phyloP scores from a whole-genome alignment of 1,140 invertebrate genomes.

The Hypsibius dujardini region DNA sequence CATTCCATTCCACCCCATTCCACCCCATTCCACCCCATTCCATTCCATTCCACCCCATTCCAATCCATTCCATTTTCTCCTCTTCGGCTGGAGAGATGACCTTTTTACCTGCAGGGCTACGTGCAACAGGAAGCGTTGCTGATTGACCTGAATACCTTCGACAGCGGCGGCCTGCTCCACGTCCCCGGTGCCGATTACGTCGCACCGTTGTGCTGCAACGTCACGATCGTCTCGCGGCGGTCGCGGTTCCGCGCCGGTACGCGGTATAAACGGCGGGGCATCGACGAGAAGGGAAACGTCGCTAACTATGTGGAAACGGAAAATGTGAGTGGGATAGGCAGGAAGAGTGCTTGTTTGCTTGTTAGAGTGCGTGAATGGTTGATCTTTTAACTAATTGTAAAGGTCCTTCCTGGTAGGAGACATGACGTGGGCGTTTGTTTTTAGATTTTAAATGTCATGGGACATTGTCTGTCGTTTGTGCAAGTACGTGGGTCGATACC shows the following conservation, averaged over 20 bases:
- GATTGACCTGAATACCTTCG: constrained; percentile 41
- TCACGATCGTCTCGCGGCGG: constrained; percentile 68
- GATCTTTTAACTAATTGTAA: too few relatives aligned
- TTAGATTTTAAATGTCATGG: constrained; percentile 54
- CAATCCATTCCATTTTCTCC: too few relatives aligned
- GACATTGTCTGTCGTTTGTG: constrained; percentile 73
- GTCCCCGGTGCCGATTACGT: constrained; percentile 22
- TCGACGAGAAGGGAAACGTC: constrained; percentile 70
- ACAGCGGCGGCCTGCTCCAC: constrained; percentile 21
- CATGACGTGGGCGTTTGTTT: constrained; percentile 4
- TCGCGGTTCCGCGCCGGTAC: constrained; percentile 74
- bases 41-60: too few relatives aligned
- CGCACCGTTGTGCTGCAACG: constrained; percentile 40
- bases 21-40: too few relatives aligned
- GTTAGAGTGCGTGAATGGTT: too few relatives aligned
- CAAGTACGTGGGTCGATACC: constrained; percentile 80
- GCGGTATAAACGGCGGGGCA: constrained; percentile 71
- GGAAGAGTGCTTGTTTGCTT: too few relatives aligned
- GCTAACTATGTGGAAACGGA: constrained; percentile 94
- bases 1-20: too few relatives aligned
- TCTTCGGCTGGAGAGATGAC: too few relatives aligned
- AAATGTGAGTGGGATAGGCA: constrained; percentile 34
- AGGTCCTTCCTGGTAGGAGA: too few relatives aligned
- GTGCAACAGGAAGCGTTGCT: constrained; percentile 69
- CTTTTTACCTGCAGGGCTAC: constrained; percentile 51